Percentiles rank a stretch among this genome's conserved stretches.
Conservation (phyloP, 2,888 invertebrate species). For the Atethmia centrago region DNA sequence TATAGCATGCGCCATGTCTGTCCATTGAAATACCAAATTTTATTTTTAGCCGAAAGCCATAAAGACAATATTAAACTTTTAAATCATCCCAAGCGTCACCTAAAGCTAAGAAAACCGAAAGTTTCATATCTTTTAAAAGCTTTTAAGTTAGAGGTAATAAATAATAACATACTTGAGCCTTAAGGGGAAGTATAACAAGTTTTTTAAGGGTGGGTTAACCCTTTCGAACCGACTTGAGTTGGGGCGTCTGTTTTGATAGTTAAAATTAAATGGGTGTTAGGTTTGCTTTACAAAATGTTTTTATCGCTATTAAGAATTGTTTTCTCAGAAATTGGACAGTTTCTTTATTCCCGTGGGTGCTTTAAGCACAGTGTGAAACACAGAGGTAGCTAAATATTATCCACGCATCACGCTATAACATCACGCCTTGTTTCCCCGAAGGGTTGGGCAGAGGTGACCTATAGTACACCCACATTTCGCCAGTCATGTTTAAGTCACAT, state of each 20-base stretch:
- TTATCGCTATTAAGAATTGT: not conserved
- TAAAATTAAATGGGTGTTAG: slow-evolving; percentile 26
- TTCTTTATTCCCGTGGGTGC: not conserved
- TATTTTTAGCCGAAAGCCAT: slow-evolving; percentile 12
- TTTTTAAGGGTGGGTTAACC: slow-evolving; percentile 44
- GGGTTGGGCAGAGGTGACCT: too few relatives aligned
- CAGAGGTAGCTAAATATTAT: too few relatives aligned
- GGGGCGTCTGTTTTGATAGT: slow-evolving; percentile 38
- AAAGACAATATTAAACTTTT: slow-evolving; percentile 42
- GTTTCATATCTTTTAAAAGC: slow-evolving; percentile 56
- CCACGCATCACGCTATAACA: too few relatives aligned
- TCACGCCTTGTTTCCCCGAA: too few relatives aligned
- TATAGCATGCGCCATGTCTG: too few relatives aligned
- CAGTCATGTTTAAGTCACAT: too few relatives aligned
- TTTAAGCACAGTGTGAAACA: too few relatives aligned
- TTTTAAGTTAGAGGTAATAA: slow-evolving; percentile 60
- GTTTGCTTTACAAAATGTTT: not conserved
- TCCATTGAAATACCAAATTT: not conserved
- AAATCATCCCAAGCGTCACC: slow-evolving; percentile 32
- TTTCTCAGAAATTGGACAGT: not conserved
- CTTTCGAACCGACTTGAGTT: slow-evolving; percentile 17
- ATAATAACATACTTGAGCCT: slow-evolving; percentile 62
- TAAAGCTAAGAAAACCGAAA: slow-evolving; percentile 23
- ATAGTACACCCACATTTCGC: too few relatives aligned
- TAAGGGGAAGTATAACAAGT: slow-evolving; percentile 21